Evolutionary conservation across 2,888 invertebrate species (phyloP).

Genomic region (Microctonus aethiopoides): DNA sequence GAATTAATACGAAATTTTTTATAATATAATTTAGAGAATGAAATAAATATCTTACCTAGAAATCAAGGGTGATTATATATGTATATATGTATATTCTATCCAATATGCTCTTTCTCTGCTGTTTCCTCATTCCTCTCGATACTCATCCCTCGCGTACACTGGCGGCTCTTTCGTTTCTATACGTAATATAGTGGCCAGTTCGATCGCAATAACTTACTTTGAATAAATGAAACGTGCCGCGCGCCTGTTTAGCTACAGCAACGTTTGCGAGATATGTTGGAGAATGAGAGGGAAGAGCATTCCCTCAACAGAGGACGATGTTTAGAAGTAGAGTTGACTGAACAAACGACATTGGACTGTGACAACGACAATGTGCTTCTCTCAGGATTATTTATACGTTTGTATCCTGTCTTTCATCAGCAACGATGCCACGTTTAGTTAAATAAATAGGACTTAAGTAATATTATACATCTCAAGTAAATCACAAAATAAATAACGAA

Average conservation of each 20-base stretch:
- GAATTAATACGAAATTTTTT: too few relatives aligned
- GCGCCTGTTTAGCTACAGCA: conserved; percentile 34
- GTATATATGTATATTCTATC: too few relatives aligned
- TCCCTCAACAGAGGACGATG: conserved; percentile 54
- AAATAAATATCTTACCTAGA: conserved; percentile 62
- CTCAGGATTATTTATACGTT: not conserved
- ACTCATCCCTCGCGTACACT: not conserved
- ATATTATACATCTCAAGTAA: not conserved
- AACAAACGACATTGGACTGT: conserved; percentile 51
- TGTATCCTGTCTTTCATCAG: too few relatives aligned
- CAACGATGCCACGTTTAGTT: conserved; percentile 27
- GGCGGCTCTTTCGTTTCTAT: conserved; percentile 48
- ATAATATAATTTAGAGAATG: too few relatives aligned
- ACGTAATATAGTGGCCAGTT: conserved; percentile 60
- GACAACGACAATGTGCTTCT: conserved; percentile 18
- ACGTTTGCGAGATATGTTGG: not conserved
- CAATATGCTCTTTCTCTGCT: conserved; percentile 20
- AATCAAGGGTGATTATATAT: conserved; percentile 48
- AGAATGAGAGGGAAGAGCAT: conserved; percentile 45
- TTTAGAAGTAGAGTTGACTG: conserved; percentile 50
- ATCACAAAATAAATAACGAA: not conserved
- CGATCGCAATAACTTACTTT: conserved; percentile 65
- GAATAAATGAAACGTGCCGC: conserved; percentile 64
- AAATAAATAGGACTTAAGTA: not conserved
- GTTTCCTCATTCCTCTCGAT: not conserved